Evolutionary conservation across 2,797 vertebrate species (phyloP).

Genomic region (Chloroceryle amazona): DNA sequence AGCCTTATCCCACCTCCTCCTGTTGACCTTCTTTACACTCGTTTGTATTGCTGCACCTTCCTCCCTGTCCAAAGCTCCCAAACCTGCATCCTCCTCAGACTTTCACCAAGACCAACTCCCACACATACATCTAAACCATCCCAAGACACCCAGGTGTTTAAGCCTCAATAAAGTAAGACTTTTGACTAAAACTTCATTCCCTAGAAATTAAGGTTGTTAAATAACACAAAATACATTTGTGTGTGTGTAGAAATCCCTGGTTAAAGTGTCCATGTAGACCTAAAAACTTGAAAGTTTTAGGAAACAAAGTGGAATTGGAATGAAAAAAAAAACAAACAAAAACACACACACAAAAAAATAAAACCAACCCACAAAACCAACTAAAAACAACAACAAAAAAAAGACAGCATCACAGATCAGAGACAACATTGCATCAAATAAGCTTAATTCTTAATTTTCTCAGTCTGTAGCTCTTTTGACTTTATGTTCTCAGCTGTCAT

Average conservation of each 20-base stretch:
- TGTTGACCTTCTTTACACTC: rapidly evolving
- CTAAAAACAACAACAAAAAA: neutral
- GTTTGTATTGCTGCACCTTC: neutral
- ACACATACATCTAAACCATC: neutral
- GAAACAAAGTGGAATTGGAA: neutral
- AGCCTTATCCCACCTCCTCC: neutral
- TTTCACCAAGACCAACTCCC: neutral
- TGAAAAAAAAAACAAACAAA: neutral
- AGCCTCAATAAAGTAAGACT: neutral
- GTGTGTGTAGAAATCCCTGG: neutral
- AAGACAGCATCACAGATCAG: neutral
- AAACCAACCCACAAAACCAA: no score
- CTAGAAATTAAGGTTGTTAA: neutral
- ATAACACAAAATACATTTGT: neutral
- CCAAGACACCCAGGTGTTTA: neutral
- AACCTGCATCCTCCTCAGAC: neutral
- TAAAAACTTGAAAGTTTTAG: neutral
- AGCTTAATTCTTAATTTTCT: neutral
- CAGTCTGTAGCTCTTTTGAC: neutral
- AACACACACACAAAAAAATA: neutral
- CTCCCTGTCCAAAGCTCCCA: neutral
- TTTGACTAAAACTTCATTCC: neutral
- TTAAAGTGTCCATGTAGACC: neutral
- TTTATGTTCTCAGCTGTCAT: neutral
- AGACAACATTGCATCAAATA: neutral